Evolutionary conservation across 2,113 vertebrate genomes (phyloP).

Genomic region (Anser brachyrhynchus): DNA sequence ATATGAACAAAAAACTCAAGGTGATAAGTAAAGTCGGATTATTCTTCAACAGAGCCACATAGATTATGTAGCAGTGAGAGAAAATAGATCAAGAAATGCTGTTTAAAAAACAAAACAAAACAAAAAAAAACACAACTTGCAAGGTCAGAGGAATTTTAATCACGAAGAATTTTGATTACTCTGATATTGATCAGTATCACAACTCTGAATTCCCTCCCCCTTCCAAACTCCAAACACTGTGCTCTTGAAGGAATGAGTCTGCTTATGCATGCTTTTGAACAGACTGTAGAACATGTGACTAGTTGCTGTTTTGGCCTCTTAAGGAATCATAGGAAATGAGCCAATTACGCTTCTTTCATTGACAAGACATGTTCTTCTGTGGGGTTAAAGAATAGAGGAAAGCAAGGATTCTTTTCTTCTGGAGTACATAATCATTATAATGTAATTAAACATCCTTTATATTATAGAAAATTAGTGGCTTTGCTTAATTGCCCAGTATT

Average conservation of each 20-base stretch:
- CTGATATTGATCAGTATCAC: conserved; percentile 54
- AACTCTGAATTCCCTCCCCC: not conserved
- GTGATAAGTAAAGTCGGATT: conserved; percentile 36
- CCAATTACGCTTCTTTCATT: not conserved
- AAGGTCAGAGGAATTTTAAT: conserved; percentile 61
- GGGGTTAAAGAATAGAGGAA: not conserved
- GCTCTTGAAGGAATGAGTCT: not conserved
- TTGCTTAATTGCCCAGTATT: not conserved
- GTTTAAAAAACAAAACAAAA: conserved; percentile 49
- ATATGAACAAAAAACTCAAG: conserved; percentile 53
- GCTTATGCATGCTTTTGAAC: not conserved
- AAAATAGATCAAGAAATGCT: conserved; percentile 59
- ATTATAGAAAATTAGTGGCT: not conserved
- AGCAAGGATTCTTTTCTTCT: not conserved
- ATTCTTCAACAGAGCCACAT: not conserved
- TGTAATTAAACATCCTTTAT: not conserved
- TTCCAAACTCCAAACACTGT: not conserved
- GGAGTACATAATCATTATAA: not conserved
- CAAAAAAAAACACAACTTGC: not conserved
- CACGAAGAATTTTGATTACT: conserved; percentile 65
- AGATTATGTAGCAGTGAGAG: not conserved
- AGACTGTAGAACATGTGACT: not conserved
- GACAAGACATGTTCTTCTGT: not conserved
- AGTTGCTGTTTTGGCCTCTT: not conserved
- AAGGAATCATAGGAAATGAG: not conserved